A percentile compares a stretch with the other conserved stretches of the same genome.
Evolutionary conservation across 1,140 invertebrate species (phyloP).

Genomic region (Drosophila tristis): DNA sequence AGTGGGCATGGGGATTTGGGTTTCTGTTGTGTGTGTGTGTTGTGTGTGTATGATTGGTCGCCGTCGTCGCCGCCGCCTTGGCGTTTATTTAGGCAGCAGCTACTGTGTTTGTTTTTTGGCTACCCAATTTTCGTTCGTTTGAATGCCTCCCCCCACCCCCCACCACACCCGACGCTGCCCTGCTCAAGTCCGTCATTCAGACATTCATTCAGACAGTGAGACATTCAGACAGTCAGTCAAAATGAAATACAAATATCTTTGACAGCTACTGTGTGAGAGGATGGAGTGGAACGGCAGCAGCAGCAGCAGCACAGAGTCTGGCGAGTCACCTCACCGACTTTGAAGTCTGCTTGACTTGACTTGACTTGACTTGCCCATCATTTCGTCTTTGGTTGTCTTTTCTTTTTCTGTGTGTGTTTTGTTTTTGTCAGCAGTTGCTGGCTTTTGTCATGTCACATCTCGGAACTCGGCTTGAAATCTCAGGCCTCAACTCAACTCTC

Average conservation of each 20-base stretch:
- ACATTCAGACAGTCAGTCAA: constrained; percentile 53
- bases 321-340: constrained; percentile 57
- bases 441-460: constrained; percentile 62
- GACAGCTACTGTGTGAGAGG: constrained; percentile 68
- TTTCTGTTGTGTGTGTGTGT: constrained; percentile 6
- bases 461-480: constrained; percentile 56
- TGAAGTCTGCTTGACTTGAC: constrained; percentile 63
- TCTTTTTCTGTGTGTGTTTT: constrained; percentile 8
- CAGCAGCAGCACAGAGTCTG: constrained; percentile 12
- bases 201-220: constrained; percentile 5
- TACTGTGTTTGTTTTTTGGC: constrained; percentile 79
- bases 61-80: background rate
- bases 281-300: constrained; percentile 13
- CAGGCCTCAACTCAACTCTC: constrained; percentile 33
- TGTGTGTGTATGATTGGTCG: constrained; percentile 29
- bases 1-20: background rate
- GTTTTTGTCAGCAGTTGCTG: constrained; percentile 7
- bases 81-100: constrained; percentile 76
- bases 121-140: constrained; percentile 57
- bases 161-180: background rate
- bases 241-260: constrained; percentile 81
- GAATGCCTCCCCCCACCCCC: constrained; percentile 33
- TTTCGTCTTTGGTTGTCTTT: constrained; percentile 36
- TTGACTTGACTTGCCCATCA: constrained; percentile 51
- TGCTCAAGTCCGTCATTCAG: constrained; percentile 40